phyloP scores from a whole-genome alignment of 2,797 vertebrate species.

The Heteromormyrus szaboi region DNA sequence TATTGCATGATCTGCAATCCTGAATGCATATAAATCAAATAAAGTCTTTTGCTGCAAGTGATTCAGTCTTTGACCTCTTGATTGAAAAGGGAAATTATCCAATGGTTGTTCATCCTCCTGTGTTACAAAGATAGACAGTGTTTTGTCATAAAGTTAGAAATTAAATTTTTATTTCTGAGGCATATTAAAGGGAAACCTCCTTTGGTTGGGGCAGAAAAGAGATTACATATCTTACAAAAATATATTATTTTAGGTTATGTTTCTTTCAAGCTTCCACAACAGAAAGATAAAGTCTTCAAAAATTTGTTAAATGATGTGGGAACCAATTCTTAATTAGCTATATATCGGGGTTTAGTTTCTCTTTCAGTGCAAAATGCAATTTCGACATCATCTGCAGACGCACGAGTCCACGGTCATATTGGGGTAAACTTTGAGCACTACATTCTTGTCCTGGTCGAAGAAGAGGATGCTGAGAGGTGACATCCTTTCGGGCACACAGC shows the following conservation, averaged over 20 bases:
- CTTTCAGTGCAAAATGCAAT: constrained; percentile 63
- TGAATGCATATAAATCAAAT: not conserved
- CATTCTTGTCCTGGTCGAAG: constrained; percentile 91
- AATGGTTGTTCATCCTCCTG: constrained; percentile 20
- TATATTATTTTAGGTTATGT: constrained; percentile 25
- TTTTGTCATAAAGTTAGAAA: constrained; percentile 25
- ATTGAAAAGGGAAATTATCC: constrained; percentile 22
- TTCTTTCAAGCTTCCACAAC: constrained; percentile 25
- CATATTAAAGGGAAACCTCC: constrained; percentile 17
- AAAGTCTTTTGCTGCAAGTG: not conserved
- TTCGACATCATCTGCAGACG: constrained; percentile 77
- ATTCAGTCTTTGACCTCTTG: constrained; percentile 28
- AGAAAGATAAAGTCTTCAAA: constrained; percentile 29
- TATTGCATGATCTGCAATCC: constrained; percentile 6
- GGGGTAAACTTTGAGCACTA: constrained; percentile 93
- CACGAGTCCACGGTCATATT: constrained; percentile 97
- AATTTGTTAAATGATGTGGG: constrained; percentile 13
- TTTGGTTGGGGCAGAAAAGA: constrained; percentile 7
- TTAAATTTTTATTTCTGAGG: constrained; percentile 25
- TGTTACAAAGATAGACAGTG: constrained; percentile 28
- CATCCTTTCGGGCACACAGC: constrained; percentile 95
- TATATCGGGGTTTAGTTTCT: constrained; percentile 40
- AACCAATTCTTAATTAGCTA: constrained; percentile 24
- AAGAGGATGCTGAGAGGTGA: constrained; percentile 92
- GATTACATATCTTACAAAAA: constrained; percentile 15